Evolutionary conservation across 2,888 invertebrate genomes (phyloP).

Genomic region (Chrysodeixis includens): DNA sequence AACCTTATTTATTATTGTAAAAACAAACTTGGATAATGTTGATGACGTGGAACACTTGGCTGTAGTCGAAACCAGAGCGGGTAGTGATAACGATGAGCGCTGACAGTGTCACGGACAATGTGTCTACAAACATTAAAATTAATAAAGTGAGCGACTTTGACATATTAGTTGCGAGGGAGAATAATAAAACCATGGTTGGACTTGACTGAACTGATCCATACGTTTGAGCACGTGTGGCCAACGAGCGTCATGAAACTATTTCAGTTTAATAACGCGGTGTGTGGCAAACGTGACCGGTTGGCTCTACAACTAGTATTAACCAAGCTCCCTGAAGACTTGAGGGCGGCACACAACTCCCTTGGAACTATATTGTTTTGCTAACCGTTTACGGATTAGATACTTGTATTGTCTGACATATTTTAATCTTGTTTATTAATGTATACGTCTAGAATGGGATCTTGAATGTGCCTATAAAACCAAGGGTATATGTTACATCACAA

Average conservation of each 20-base stretch:
- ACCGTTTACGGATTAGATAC: slow-evolving; percentile 48
- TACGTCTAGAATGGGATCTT: slow-evolving; percentile 36
- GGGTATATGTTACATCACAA: slow-evolving; percentile 37
- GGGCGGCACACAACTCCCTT: slow-evolving; percentile 59
- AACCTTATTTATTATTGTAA: slow-evolving; percentile 65
- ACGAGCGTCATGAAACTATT: slow-evolving; percentile 60
- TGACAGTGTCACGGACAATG: slow-evolving; percentile 71
- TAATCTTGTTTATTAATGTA: slow-evolving; percentile 53
- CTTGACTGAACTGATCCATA: slow-evolving; percentile 45
- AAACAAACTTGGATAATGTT: slow-evolving; percentile 59
- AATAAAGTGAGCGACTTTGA: slow-evolving; percentile 67
- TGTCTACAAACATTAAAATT: slow-evolving; percentile 57
- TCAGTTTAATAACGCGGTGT: slow-evolving; percentile 58
- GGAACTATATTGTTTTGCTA: slow-evolving; percentile 66
- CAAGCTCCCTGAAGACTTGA: slow-evolving; percentile 53
- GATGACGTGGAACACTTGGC: slow-evolving; percentile 58
- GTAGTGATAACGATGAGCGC: slow-evolving; percentile 62
- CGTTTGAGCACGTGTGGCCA: slow-evolving; percentile 54
- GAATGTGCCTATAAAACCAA: slow-evolving; percentile 32
- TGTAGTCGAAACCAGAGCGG: slow-evolving; percentile 60
- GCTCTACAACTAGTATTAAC: slow-evolving; percentile 50
- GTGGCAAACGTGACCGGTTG: slow-evolving; percentile 53
- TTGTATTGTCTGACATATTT: slow-evolving; percentile 53
- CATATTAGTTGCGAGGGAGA: slow-evolving; percentile 55
- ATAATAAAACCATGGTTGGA: slow-evolving; percentile 62